Base-by-base conservation (phyloP, 1,140 invertebrate genomes). In the Scaptomyza hsui region DNA sequence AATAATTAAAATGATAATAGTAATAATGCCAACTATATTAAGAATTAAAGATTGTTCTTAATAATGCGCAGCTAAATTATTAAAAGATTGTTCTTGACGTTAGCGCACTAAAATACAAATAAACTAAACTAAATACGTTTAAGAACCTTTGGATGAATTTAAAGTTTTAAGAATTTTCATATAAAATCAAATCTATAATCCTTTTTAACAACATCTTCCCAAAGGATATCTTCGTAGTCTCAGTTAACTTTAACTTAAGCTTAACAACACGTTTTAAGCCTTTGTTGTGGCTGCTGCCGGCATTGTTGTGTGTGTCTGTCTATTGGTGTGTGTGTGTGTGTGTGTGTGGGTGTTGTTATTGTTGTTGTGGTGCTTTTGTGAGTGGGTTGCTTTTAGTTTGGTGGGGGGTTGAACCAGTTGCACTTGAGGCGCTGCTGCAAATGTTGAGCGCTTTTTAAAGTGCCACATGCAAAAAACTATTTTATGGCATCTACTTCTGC, bases 391-490 rank as follows among this genome's bases (percentile, higher is more conserved):
- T 69, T 29, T 7, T 69, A 59, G 61, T 62, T 61, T 26, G 41
- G 59, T 70, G 24, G n/a, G n/a, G n/a, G n/a, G n/a, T n/a, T 56
- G 51, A 70, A 70, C 67, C 60, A 70, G 67, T 69, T 69, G 65
- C 59, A 69, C 65, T 69, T 69, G 65, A 63, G 65, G 65, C 59
- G 59, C 59, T 69, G 59, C 65, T 55, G 65, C 49, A 37, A 37
- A 53, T 26, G 51, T 21, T 53, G 29, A 62, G 65, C 57, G 57
- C 48, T 62, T 68, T 68, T 69, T 63, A 70, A 70, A 70, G 67
- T 70, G 67, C 60, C 26, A 39, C 42, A 55, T 37, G 32, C 24
- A 56, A 16, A 45, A 59, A 64, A 64, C 51, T 56, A 64, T 56
- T 64, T 47, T 24, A 47, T 64, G 10, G 41, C 29, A 59, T 35